Evolutionary conservation across 1,140 invertebrate genomes (phyloP).

Genomic region (Bilobella aurantiaca): DNA sequence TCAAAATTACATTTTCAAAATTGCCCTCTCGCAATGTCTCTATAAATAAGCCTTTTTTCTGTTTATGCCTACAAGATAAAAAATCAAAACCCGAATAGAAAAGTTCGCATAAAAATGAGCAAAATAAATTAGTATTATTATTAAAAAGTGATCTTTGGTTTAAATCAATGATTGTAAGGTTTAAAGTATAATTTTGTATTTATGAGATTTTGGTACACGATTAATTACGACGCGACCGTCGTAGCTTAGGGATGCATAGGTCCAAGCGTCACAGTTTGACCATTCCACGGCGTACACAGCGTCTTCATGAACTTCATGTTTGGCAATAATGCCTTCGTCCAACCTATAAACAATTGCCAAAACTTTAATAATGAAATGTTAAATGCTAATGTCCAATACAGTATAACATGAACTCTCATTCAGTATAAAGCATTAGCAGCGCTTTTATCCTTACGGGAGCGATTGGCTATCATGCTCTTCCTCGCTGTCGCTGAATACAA

Average conservation of each 20-base stretch:
- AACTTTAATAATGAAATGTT: neutral
- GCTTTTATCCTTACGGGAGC: conserved; percentile 16
- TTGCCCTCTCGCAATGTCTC: no score
- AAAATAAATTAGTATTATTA: neutral
- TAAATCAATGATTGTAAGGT: neutral
- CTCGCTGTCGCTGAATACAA: conserved; percentile 47
- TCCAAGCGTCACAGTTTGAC: conserved; percentile 94
- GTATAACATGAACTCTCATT: no score
- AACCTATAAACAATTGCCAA: conserved; percentile 21
- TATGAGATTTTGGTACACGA: conserved; percentile 78
- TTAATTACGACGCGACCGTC: conserved; percentile 68
- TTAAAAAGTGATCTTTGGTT: neutral
- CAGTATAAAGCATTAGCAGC: no score
- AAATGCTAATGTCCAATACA: neutral
- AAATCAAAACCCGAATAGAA: no score
- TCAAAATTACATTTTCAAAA: neutral
- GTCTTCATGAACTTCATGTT: conserved; percentile 94
- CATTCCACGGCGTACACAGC: conserved; percentile 94
- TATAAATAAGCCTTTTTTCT: no score
- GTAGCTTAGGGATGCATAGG: conserved; percentile 78
- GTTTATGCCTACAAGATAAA: no score
- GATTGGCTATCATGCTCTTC: conserved; percentile 42
- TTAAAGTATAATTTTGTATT: conserved; percentile 66
- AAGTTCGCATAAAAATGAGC: neutral
- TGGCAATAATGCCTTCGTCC: conserved; percentile 68